Evolutionary conservation across 2,113 vertebrate genomes (phyloP), one percentile per base, ranked within the genome.

Genomic region (Sprattus sprattus): DNA sequence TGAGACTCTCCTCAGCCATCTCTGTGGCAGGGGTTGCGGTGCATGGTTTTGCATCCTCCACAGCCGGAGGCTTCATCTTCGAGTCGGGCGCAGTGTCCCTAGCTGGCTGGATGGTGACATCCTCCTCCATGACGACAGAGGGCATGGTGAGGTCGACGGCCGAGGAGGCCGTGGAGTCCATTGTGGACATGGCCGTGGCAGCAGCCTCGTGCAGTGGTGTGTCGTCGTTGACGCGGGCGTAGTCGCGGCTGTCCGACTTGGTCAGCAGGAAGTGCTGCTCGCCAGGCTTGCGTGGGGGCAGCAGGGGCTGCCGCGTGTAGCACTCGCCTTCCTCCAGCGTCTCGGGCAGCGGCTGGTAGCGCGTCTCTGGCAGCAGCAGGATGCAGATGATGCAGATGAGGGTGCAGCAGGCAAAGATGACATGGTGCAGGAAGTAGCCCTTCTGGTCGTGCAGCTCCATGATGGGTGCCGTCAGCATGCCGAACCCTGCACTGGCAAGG

Each of bases 361-460:
- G 96, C 45, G 97, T 97, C 91, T 99, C 98, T 0, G 98, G 98
- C 91, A 99, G 95, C 91, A 99, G 96, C 78, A 99, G 96, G 89
- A 99, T 99, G 93, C 98, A 99, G 93, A 99, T 99, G 94, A 99
- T 99, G 94, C 98, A 99, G 94, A 99, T 98, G 86, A 99, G 97
- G 0, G 98, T 99, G 91, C 98, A 99, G 94, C 98, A 99, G 94
- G 98, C 98, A 0, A 99, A 99, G 93, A 99, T 99, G 86, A 99
- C 94, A n/a, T 99, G 98, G 89, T 99, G 98, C 85, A 99, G 96
- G 93, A 99, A 99, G 91, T 99, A 99, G 83, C 98, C 98, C 93
- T 99, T 98, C 95, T 99, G 98, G 93, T 99, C 99, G 94, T 99
- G 98, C 10, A 99, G 97, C 87, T 99, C 98, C 94, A 99, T 99